These are phyloP conservation scores for Microctonus aethiopoides DNA, from an alignment of 2,888 invertebrate genomes.

Conservation along the genomic window DNA sequence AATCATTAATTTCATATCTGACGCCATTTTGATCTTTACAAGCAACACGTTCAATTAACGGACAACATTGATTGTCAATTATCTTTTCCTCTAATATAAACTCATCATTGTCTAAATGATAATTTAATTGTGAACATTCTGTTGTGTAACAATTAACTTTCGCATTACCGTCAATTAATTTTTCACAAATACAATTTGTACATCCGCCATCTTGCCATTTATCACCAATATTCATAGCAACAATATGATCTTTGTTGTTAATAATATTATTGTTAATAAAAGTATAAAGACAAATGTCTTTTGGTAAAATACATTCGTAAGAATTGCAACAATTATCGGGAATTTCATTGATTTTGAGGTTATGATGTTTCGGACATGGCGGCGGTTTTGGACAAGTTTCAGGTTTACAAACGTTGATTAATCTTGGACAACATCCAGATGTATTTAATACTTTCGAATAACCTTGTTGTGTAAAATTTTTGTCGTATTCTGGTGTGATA, in stretches of 20 bases:
- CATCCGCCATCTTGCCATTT: constrained; percentile 81
- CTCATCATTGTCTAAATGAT: constrained; percentile 68
- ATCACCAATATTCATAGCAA: constrained; percentile 64
- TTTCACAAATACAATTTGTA: constrained; percentile 73
- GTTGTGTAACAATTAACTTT: constrained; percentile 68
- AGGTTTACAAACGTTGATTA: constrained; percentile 72
- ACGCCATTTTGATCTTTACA: constrained; percentile 69
- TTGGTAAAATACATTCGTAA: constrained; percentile 75
- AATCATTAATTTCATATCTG: constrained; percentile 53
- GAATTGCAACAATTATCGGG: constrained; percentile 74
- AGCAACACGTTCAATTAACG: constrained; percentile 70
- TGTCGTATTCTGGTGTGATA: constrained; percentile 63
- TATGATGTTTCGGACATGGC: constrained; percentile 73
- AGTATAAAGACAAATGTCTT: constrained; percentile 75
- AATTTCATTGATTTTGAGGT: constrained; percentile 59
- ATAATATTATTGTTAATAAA: constrained; percentile 69
- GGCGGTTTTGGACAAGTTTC: constrained; percentile 74
- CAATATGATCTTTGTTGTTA: constrained; percentile 12
- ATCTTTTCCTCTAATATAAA: constrained; percentile 71
- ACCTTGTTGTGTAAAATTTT: constrained; percentile 72
- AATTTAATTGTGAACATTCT: constrained; percentile 69
- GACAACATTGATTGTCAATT: constrained; percentile 75
- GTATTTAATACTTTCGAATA: constrained; percentile 71
- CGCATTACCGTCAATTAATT: constrained; percentile 56
- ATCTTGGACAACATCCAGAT: constrained; percentile 79